phyloP scores from a whole-genome alignment of 53 echinoderm and acorn worm species.

The Mesocentrotus franciscanus region DNA sequence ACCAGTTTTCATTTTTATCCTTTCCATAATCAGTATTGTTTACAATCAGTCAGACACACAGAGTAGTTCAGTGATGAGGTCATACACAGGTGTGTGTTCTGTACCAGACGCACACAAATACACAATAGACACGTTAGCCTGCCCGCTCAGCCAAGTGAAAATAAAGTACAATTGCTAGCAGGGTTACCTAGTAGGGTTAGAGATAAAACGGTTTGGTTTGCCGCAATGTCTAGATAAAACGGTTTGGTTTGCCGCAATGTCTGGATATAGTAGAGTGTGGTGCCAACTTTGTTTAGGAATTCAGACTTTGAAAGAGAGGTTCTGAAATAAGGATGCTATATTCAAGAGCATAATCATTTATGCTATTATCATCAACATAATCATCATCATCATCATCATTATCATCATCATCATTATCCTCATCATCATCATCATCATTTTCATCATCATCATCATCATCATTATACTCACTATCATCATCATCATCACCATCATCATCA shows the following conservation, averaged over 20 bases:
- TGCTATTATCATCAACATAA: not conserved
- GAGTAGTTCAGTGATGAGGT: slow-evolving; percentile 13
- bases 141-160: slow-evolving; percentile 33
- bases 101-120: not conserved
- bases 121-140: not conserved
- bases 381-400: not conserved
- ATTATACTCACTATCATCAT: slow-evolving; percentile 46
- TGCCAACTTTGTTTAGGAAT: not conserved
- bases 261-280: too few species aligned
- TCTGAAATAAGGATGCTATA: not conserved
- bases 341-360: not conserved
- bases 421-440: slow-evolving; percentile 24
- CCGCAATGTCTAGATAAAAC: not conserved
- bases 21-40: not conserved
- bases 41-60: slow-evolving; percentile 43
- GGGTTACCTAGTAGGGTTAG: not conserved
- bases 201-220: not conserved
- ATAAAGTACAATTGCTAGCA: not conserved
- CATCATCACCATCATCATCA: slow-evolving; percentile 51
- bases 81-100: not conserved
- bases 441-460: slow-evolving; percentile 1
- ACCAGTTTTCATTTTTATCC: not conserved
- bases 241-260: not conserved
- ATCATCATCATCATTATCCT: not conserved
- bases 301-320: not conserved